Base-by-base conservation (phyloP, 1,140 invertebrate species). In the Papilio polytes region DNA sequence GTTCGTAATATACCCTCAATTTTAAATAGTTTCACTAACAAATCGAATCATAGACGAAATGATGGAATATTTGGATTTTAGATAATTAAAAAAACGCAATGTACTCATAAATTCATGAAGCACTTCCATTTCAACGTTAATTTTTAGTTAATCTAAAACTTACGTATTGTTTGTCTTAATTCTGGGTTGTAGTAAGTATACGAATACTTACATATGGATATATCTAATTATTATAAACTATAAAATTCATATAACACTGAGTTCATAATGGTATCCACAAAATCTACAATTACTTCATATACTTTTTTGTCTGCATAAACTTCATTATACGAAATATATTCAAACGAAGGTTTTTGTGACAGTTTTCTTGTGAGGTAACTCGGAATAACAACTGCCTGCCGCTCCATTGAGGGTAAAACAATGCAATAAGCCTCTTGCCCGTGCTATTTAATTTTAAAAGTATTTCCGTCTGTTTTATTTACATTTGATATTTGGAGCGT, bases 401-500 rank as follows among this genome's bases (percentile, higher is more conserved):
- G 44, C 74, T 76, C 3, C 46, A 51, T 48, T 51, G 74, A 48
- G 20, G 44, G 12, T 53, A 53, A 76, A 53, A 76, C 20, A 76
- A 46, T 76, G 46, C 44, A 76, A 53, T n/a, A 51, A 3, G 12
- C 44, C 41, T 15, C 7, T 15, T 48, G n/a, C 2, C 44, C 74
- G 18, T 31, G 63, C 81, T 77, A 26, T 63, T 82, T 83, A 84
- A 83, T 82, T 81, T 63, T 53, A 81, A 85, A 82, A 85, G 83
- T 86, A 89, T 86, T 85, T 81, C 81, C 74, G 78, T 83, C 59
- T 83, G 74, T 44, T 84, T 82, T 85, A 86, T 85, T 82, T 85
- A 84, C 86, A 89, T 82, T 84, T 85, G 88, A 87, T 88, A 87
- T 87, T 88, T 88, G 86, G 85, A 83, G 82, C 85, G 85, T 82